A percentile compares a stretch with the other conserved stretches of the same genome.
These are phyloP conservation scores for Tangara arthus DNA, from an alignment of 2,797 vertebrate species.

Conservation along the genomic window DNA sequence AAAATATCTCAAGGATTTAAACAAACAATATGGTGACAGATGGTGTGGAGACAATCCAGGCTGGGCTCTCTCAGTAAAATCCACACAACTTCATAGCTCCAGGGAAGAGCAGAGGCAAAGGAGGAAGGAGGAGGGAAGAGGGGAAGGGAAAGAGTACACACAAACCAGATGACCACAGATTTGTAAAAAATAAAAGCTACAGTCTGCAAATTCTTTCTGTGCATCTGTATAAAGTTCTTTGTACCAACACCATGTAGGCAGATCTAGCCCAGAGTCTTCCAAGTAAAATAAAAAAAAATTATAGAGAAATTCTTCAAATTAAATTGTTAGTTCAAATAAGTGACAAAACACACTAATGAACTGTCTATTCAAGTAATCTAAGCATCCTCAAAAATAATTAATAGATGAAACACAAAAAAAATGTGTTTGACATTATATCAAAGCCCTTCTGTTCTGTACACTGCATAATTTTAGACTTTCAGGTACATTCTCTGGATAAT, in stretches of 20 bases:
- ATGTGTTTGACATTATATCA: neutral
- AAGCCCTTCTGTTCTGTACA: neutral
- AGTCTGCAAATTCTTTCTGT: neutral
- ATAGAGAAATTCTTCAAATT: neutral
- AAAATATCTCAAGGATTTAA: slow-evolving; percentile 54
- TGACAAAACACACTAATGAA: slow-evolving; percentile 45
- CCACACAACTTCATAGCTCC: slow-evolving; percentile 19
- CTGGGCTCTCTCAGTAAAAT: slow-evolving; percentile 34
- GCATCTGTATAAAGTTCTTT: neutral
- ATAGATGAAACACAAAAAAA: slow-evolving; percentile 20
- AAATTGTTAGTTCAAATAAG: neutral
- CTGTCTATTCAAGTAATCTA: slow-evolving; percentile 38
- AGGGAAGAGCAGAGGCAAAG: neutral
- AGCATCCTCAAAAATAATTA: slow-evolving; percentile 16
- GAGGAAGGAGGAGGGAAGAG: neutral
- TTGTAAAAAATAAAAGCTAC: neutral
- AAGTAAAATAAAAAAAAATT: neutral
- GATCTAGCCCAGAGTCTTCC: neutral
- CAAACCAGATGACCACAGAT: neutral
- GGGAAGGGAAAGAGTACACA: neutral
- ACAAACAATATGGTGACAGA: slow-evolving; percentile 56
- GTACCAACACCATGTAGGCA: neutral
- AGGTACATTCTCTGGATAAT: neutral
- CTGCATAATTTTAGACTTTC: neutral
- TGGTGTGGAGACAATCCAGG: slow-evolving; percentile 45